phyloP scores from a whole-genome alignment of 2,888 invertebrate genomes.

The Drosophila picticornis region DNA sequence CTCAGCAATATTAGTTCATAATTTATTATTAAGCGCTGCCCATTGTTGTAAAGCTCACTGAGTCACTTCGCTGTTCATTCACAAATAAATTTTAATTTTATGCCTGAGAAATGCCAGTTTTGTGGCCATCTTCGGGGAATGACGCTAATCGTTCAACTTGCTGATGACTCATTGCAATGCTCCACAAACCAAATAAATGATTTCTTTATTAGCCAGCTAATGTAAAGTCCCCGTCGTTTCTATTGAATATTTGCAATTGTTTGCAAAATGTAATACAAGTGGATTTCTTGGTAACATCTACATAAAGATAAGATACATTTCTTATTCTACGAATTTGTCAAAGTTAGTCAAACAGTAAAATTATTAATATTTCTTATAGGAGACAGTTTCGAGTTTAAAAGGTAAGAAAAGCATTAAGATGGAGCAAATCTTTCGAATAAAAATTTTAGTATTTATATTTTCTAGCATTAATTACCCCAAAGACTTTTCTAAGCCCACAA shows the following conservation, averaged over 20 bases:
- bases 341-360: neutral
- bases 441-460: neutral
- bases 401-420: neutral
- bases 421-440: neutral
- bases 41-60: conserved; percentile 14
- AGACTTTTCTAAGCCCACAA: neutral
- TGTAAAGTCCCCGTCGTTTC: neutral
- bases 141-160: conserved; percentile 16
- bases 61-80: conserved; percentile 27
- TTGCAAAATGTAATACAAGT: neutral
- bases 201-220: conserved; percentile 18
- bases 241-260: conserved; percentile 1
- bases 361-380: neutral
- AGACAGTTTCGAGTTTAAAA: neutral
- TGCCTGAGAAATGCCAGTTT: conserved; percentile 48
- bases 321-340: neutral
- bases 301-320: neutral
- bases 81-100: conserved; percentile 50
- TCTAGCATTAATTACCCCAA: neutral
- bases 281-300: neutral
- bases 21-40: conserved; percentile 19
- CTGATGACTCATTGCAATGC: conserved; percentile 33
- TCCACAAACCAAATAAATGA: conserved; percentile 15
- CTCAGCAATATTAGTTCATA: conserved; percentile 24
- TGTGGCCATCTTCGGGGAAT: conserved; percentile 27